A percentile compares a stretch with the other conserved stretches of the same genome.
These are phyloP conservation scores for Myrmecobius fasciatus DNA, from an alignment of 2,113 vertebrate genomes.

Conservation along the genomic window DNA sequence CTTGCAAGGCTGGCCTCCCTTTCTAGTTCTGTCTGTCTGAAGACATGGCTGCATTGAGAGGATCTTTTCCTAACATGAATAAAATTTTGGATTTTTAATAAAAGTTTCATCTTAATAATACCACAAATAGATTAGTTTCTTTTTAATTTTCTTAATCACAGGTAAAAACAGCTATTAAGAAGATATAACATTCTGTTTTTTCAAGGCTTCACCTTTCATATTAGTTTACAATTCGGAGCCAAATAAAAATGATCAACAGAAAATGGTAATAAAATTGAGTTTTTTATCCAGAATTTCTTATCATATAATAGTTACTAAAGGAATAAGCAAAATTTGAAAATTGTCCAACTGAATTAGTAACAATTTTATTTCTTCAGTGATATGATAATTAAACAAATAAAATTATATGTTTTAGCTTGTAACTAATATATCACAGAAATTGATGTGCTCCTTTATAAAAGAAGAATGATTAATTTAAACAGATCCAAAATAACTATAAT, in stretches of 20 bases:
- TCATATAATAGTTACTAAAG: conserved; percentile 14
- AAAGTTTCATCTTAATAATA: conserved; percentile 51
- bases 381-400: conserved; percentile 65
- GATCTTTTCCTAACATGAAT: not conserved
- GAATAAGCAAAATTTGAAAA: conserved; percentile 16
- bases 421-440: not conserved
- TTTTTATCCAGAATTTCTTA: not conserved
- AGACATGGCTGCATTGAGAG: conserved; percentile 55
- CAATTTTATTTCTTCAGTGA: conserved; percentile 48
- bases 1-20: conserved; percentile 29
- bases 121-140: conserved; percentile 10
- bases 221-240: not conserved
- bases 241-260: not conserved
- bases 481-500: conserved; percentile 23
- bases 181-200: not conserved
- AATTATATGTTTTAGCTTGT: conserved; percentile 62
- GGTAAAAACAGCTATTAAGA: conserved; percentile 67
- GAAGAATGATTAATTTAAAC: conserved; percentile 55
- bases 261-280: not conserved
- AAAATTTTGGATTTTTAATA: not conserved
- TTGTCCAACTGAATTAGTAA: not conserved
- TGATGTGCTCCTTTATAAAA: conserved; percentile 51
- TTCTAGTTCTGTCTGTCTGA: conserved; percentile 44
- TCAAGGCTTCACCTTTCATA: not conserved
- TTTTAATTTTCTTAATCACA: conserved; percentile 34